Conservation (phyloP, 2,888 invertebrate species). For the Monopis laevigella region DNA sequence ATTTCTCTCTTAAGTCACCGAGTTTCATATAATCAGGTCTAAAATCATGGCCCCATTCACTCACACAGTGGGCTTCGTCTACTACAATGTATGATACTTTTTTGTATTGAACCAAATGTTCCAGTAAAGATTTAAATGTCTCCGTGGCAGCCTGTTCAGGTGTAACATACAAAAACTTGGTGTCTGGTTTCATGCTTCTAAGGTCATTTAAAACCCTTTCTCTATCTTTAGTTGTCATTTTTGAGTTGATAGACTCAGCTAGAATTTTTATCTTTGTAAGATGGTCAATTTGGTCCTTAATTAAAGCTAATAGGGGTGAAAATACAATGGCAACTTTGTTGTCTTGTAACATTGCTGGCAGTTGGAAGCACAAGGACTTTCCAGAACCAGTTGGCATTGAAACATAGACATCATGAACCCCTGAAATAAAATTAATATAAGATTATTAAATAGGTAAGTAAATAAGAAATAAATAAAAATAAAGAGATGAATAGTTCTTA, state of each 20-base stretch:
- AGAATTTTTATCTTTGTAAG: constrained; percentile 78
- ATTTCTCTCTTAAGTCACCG: constrained; percentile 66
- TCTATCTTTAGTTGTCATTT: constrained; percentile 80
- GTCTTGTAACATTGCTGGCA: constrained; percentile 87
- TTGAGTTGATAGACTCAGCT: constrained; percentile 94
- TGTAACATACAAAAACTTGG: constrained; percentile 91
- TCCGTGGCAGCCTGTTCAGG: constrained; percentile 94
- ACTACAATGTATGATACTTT: constrained; percentile 91
- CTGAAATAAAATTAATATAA: constrained; percentile 57
- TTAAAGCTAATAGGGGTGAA: constrained; percentile 94
- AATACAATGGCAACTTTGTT: constrained; percentile 91
- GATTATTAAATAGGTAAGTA: too few relatives aligned
- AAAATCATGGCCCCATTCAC: constrained; percentile 99
- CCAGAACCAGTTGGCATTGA: constrained; percentile 99
- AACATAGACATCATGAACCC: constrained; percentile 89
- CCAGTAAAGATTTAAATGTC: constrained; percentile 74
- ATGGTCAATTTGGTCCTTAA: constrained; percentile 96
- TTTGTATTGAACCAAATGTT: constrained; percentile 75
- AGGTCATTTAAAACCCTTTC: constrained; percentile 82
- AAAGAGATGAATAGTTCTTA: too few relatives aligned
- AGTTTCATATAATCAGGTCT: constrained; percentile 93
- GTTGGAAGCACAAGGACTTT: constrained; percentile 96
- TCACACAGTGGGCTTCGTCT: constrained; percentile 98
- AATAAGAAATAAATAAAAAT: too few relatives aligned
- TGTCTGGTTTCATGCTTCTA: constrained; percentile 75